Conservation (phyloP, 2,888 invertebrate genomes). For the Chalcis sispes region DNA sequence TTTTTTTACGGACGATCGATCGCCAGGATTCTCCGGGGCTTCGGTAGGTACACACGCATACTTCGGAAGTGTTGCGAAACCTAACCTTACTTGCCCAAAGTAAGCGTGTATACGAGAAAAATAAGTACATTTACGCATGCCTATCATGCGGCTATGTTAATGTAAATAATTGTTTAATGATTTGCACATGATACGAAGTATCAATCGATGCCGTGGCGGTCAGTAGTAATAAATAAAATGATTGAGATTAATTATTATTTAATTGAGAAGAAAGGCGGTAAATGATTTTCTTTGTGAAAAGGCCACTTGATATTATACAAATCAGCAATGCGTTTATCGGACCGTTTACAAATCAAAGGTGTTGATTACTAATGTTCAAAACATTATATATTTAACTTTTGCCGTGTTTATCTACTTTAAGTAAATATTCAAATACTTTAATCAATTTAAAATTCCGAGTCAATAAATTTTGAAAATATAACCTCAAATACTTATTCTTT, state of each 20-base stretch:
- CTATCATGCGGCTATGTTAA: background rate
- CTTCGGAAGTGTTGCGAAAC: conserved; percentile 25
- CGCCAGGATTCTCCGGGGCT: conserved; percentile 37
- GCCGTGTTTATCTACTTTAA: too few species aligned
- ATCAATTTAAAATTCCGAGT: too few species aligned
- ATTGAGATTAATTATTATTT: conserved; percentile 23
- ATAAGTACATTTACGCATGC: too few species aligned
- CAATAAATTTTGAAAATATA: too few species aligned
- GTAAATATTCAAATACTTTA: too few species aligned
- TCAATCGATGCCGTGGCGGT: too few species aligned
- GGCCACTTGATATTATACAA: background rate
- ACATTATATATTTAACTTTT: too few species aligned
- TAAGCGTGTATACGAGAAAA: conserved; percentile 27
- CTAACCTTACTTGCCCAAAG: conserved; percentile 46
- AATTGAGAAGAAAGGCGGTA: conserved; percentile 3
- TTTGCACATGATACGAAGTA: too few species aligned
- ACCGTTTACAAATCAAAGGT: conserved; percentile 5
- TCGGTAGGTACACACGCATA: conserved; percentile 27
- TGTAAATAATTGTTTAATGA: too few species aligned
- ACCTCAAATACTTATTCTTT: too few species aligned
- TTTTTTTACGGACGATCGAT: conserved; percentile 35
- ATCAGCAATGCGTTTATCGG: background rate
- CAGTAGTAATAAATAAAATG: background rate
- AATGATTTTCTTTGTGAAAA: background rate
- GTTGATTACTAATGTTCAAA: conserved; percentile 9